Percentiles rank a stretch among this genome's conserved stretches.
Evolutionary conservation across 2,113 vertebrate genomes (phyloP).

Genomic region (Leptocoma aspasia): DNA sequence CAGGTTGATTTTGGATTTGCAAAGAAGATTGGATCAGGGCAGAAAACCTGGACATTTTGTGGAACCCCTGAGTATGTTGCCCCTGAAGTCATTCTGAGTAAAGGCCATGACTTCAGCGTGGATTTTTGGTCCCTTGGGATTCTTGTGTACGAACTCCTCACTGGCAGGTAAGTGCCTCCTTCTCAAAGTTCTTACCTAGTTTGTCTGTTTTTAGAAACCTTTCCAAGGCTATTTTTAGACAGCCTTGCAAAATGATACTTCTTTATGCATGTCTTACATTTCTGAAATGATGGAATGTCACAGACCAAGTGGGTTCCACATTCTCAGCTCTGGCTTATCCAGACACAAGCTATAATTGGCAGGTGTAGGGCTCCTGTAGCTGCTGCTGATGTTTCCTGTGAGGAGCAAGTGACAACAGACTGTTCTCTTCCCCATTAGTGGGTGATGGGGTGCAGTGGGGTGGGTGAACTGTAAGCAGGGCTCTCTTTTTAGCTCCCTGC

Average conservation of each 20-base stretch:
- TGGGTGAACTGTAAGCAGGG: neutral
- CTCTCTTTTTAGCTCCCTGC: neutral
- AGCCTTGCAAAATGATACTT: neutral
- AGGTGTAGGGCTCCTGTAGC: neutral
- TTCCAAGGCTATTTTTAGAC: neutral
- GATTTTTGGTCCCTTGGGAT: conserved; percentile 96
- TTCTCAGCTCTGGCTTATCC: neutral
- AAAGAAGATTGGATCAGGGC: conserved; percentile 88
- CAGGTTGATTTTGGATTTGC: conserved; percentile 97
- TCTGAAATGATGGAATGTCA: neutral
- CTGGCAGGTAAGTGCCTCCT: conserved; percentile 80
- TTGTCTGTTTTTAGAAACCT: neutral
- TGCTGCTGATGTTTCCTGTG: neutral
- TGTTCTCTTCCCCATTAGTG: neutral
- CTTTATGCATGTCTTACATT: neutral
- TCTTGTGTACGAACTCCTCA: conserved; percentile 91
- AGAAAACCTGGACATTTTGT: conserved; percentile 95
- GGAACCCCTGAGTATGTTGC: conserved; percentile 94
- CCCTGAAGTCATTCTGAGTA: conserved; percentile 93
- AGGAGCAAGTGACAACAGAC: neutral
- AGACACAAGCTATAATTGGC: rapidly evolving
- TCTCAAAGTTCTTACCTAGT: neutral
- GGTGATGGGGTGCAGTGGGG: neutral
- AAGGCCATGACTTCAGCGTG: conserved; percentile 91
- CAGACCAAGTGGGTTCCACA: too few species aligned